Base-by-base conservation (phyloP, 2,888 invertebrate genomes). In the Diarsia brunnea region DNA sequence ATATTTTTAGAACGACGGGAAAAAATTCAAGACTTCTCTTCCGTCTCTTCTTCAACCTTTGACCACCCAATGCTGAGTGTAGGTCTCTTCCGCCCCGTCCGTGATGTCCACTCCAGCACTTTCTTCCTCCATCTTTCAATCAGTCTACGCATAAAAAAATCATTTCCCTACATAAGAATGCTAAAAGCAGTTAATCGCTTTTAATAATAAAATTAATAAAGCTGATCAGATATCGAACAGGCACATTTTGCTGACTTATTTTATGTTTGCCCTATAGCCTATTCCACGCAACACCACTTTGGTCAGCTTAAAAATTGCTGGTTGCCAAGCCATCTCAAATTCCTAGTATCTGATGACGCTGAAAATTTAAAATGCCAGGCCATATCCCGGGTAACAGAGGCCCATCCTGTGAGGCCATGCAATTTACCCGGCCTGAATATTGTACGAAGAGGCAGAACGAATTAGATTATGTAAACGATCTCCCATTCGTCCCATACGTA, bases 401-500 rank as follows among this genome's bases (percentile, higher is more conserved):
- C 49, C 51, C 47, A 61, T 53, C 12, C 38, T 53, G 47, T 24
- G 55, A 55, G 24, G 53, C 75, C 75, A 45, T 75, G 75, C 76
- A 81, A 79, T 81, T 75, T 81, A 27, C 64, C 51, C 38, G 64
- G 53, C 58, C 77, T 80, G 82, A 81, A 80, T 80, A 68, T 68
- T 81, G 75, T 78, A 82, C 55, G 75, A 75, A 67, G 53, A 71
- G 64, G 68, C 73, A 21, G 53, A 81, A 61, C 71, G 79, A 75
- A 67, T 70, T 76, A 61, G 65, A 84, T 69, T 78, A 80, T 74
- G 78, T 67, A 81, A 83, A 85, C 75, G 82, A 49, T 65, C 49
- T n/a, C 47, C 69, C 63, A 71, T 75, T 27, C 74, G 53, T 75
- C 31, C 69, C 69, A 47, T 53, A 55, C 55, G 65, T 73, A 38